phyloP scores from a whole-genome alignment of 2,113 vertebrate genomes.

The Notothenia coriiceps region DNA sequence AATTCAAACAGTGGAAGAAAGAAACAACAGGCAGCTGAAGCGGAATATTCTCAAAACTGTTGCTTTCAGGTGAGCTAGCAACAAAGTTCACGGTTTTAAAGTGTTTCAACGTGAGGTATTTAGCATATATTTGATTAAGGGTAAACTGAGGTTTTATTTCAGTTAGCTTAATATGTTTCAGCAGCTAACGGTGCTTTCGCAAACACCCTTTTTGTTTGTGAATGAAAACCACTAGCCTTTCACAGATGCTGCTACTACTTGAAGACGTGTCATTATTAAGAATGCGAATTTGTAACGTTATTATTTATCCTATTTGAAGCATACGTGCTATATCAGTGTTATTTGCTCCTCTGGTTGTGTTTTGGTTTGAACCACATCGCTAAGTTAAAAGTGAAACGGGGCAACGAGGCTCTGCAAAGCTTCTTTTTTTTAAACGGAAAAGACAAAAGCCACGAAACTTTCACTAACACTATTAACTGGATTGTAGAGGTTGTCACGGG shows the following conservation, averaged over 20 bases:
- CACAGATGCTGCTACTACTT: not conserved
- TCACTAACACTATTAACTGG: slow-evolving; percentile 15
- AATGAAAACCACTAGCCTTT: not conserved
- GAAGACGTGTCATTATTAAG: not conserved
- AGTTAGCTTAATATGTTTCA: not conserved
- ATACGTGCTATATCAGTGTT: not conserved
- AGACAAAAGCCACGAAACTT: slow-evolving; percentile 27
- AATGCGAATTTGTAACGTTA: not conserved
- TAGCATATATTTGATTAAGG: not conserved
- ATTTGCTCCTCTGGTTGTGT: not conserved
- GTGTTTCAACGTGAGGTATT: not conserved
- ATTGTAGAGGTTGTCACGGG: not conserved
- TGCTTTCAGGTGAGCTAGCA: slow-evolving; percentile 36
- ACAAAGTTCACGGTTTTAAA: fast-evolving
- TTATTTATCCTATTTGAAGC: not conserved
- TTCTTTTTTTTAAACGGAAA: not conserved
- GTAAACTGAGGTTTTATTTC: not conserved
- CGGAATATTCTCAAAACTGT: not conserved
- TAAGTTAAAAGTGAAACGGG: not conserved
- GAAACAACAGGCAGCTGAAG: slow-evolving; percentile 1
- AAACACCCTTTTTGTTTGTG: not conserved
- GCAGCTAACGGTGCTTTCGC: not conserved
- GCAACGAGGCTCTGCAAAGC: not conserved
- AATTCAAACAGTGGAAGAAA: slow-evolving; percentile 82
- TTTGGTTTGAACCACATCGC: not conserved